Evolutionary conservation across 2,797 vertebrate species (phyloP), one percentile per base, ranked within the genome.

Genomic region (Crocodylus rhombifer): DNA sequence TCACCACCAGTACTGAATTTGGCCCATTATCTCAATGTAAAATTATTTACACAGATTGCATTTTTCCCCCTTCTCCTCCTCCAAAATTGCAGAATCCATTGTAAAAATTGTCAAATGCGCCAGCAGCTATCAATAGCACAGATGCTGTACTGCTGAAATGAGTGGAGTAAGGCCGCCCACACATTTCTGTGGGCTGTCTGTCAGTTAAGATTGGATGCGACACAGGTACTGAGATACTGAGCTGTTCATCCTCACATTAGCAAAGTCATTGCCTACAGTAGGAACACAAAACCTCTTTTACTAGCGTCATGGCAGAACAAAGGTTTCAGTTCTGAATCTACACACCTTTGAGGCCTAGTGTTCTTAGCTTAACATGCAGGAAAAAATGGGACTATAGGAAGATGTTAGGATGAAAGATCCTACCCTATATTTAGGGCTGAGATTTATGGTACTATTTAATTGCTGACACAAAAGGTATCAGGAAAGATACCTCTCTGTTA

Each of bases 111-210:
- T 93, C 42, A 14, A 76, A 89, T 92, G 82, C 0, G 0, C 82
- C 75, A 95, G 64, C 67, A 90, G 80, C 93, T 97, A 96, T 95
- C 95, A 97, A 96, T 96, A 97, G 94, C 80, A 89, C 80, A 96
- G 95, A 96, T 88, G 5, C 4, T 64, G 64, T 87, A 89, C 82
- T 95, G 90, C 94, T 88, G 77, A 86, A 91, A 95, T 76, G 78
- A 95, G 42, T 63, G 77, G 93, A 92, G 93, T 95, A 91, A 94
- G 83, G 92, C 13, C 95, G 95, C 97, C 95, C 95, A 95, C 95
- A 95, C 95, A 60, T 81, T 96, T 95, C 93, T 69, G 96, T 93
- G 95, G 95, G 97, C 89, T 96, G 95, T 94, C 96, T 95, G 92
- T 95, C 95, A 96, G 77, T 94, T 94, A 33, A 69, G 86, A 95